Conservation (phyloP, 2,888 invertebrate species). For the Altica lythri region DNA sequence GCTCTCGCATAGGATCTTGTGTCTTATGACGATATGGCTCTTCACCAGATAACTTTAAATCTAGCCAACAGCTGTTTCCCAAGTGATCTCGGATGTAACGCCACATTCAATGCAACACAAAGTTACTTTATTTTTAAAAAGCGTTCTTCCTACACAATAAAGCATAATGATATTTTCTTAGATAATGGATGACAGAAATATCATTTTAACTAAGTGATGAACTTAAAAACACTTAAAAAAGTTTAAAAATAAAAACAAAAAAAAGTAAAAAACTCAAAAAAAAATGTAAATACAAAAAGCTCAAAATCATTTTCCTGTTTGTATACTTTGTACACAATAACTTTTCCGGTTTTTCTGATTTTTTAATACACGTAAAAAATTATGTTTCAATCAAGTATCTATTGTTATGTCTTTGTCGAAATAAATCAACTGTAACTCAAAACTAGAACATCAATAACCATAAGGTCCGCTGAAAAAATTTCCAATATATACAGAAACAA, state of each 20-base stretch:
- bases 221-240: too few relatives aligned
- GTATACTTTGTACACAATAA: too few relatives aligned
- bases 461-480: constrained; percentile 17
- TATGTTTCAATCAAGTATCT: not conserved
- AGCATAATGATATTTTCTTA: too few relatives aligned
- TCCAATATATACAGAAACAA: constrained; percentile 22
- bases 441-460: constrained; percentile 23
- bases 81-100: constrained; percentile 10
- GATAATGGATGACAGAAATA: too few relatives aligned
- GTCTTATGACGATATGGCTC: constrained; percentile 29
- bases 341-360: too few relatives aligned
- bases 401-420: not conserved
- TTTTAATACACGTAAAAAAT: too few relatives aligned
- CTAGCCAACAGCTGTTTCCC: constrained; percentile 32
- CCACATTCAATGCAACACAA: constrained; percentile 1
- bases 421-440: constrained; percentile 18
- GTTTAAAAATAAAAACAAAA: too few relatives aligned
- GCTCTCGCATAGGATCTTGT: constrained; percentile 28
- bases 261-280: too few relatives aligned
- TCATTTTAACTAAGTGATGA: too few relatives aligned
- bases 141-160: not conserved
- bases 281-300: too few relatives aligned
- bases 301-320: too few relatives aligned
- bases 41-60: constrained; percentile 25
- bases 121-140: not conserved